Evolutionary conservation across 1,140 invertebrate species (phyloP).

Genomic region (Drosophila oshimai): DNA sequence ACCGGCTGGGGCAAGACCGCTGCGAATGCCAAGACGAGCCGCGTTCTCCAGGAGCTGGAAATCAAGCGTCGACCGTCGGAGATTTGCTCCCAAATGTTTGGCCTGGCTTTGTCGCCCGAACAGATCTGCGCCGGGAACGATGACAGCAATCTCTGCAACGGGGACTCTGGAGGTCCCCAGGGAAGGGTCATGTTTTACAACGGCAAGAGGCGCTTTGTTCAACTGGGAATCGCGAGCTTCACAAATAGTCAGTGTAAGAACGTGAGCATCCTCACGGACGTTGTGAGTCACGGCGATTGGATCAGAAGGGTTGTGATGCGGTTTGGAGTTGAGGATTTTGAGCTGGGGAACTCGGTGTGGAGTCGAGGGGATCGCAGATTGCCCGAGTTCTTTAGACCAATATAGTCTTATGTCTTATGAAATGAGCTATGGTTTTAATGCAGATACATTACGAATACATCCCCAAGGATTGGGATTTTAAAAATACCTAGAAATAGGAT

Average conservation of each 20-base stretch:
- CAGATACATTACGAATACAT: too few relatives aligned
- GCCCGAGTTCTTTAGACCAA: too few relatives aligned
- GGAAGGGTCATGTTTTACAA: background rate
- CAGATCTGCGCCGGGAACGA: conserved; percentile 1
- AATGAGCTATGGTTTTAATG: too few relatives aligned
- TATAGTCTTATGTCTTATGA: too few relatives aligned
- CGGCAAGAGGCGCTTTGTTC: background rate
- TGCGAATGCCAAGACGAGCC: too few relatives aligned
- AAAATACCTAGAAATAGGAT: too few relatives aligned
- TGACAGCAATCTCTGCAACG: background rate
- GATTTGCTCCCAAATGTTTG: background rate
- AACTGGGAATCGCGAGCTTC: conserved; percentile 12
- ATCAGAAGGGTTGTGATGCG: background rate
- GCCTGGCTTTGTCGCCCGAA: background rate
- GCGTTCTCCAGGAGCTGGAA: background rate
- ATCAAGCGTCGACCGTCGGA: background rate
- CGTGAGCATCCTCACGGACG: background rate
- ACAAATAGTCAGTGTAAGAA: background rate
- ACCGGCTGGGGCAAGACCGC: background rate
- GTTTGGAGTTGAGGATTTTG: background rate
- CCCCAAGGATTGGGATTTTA: too few relatives aligned
- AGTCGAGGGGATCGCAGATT: too few relatives aligned
- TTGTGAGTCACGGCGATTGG: background rate
- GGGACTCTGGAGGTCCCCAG: conserved; percentile 3
- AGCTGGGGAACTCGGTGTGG: too few relatives aligned